Evolutionary conservation across 1,140 invertebrate genomes (phyloP), one percentile per base, ranked within the genome.

Genomic region (Drosophila hydei): DNA sequence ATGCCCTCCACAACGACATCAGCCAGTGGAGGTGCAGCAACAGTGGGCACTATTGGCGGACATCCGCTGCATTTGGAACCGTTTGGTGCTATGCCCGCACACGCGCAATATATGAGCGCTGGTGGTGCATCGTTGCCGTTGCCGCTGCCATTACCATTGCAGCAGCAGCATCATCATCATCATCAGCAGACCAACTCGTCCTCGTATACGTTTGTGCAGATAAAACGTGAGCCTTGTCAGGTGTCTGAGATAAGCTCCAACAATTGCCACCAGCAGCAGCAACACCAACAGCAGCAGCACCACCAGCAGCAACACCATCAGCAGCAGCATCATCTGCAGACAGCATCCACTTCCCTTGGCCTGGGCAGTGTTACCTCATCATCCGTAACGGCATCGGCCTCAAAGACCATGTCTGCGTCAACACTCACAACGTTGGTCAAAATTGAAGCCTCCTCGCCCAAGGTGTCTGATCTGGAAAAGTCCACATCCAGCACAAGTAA

Each of bases 241-340:
- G 94, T 95, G 52, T 94, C 94, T 54, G 94, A 94, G 80, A 93
- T 94, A n/a, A 94, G 94, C 23, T 94, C 94, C 56, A 93, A 93
- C 69, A 92, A 93, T 73, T 83, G 77, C 69, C 72, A 89, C 62
- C 92, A 93, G 14, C 92, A 63, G 83, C 92, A 61, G 91, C 92
- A 61, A 85, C 92, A 76, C 33, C 77, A 78, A 0, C 74, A 81
- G 12, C 62, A 60, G 5, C 63, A 76, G 9, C 75, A 75, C 6
- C 55, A 67, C 1, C 63, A 68, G 0, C 92, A 60, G 87, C 92
- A 61, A 80, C 92, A 74, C 30, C 75, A 80, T 0, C 77, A 79
- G 18, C 58, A 74, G 18, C 79, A 78, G 3, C 75, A 75, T 8
- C 79, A 79, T 12, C 45, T 72, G 19, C 74, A 81, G 27, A 77